These are phyloP conservation scores for Oscheius sp. DNA, from an alignment of 2,888 invertebrate species.

Conservation along the genomic window DNA sequence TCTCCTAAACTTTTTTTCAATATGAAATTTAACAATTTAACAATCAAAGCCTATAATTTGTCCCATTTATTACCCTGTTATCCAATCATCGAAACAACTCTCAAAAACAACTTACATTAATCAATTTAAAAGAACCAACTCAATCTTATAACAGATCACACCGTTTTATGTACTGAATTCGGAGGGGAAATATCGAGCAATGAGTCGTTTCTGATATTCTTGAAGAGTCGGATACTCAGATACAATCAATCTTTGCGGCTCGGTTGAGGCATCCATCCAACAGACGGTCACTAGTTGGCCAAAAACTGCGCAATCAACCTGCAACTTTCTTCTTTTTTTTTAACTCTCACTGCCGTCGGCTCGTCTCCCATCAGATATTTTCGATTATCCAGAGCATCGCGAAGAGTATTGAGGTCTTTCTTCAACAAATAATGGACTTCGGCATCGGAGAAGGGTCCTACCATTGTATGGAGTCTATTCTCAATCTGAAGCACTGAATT, in stretches of 20 bases:
- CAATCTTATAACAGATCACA: too few species aligned
- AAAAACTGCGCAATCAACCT: constrained; percentile 14
- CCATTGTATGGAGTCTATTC: too few species aligned
- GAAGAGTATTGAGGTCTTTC: constrained; percentile 87
- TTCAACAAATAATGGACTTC: constrained; percentile 34
- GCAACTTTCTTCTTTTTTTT: neutral
- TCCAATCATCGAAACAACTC: too few species aligned
- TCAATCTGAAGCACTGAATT: too few species aligned
- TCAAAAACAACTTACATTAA: too few species aligned
- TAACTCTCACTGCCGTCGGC: neutral
- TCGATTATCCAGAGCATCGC: constrained; percentile 88
- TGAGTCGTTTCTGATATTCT: constrained; percentile 1
- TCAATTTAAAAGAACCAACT: too few species aligned
- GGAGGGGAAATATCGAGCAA: neutral
- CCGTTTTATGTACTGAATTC: too few species aligned
- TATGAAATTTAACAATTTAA: too few species aligned
- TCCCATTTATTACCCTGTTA: too few species aligned
- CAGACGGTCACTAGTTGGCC: neutral
- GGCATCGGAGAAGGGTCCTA: constrained; percentile 16
- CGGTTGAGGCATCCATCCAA: neutral
- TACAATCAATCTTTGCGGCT: neutral
- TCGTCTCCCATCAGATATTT: constrained; percentile 90
- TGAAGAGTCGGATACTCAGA: constrained; percentile 15
- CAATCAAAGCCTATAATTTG: too few species aligned
- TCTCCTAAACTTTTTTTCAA: too few species aligned